phyloP scores from a whole-genome alignment of 2,888 invertebrate species.

The Athalia circularis region DNA sequence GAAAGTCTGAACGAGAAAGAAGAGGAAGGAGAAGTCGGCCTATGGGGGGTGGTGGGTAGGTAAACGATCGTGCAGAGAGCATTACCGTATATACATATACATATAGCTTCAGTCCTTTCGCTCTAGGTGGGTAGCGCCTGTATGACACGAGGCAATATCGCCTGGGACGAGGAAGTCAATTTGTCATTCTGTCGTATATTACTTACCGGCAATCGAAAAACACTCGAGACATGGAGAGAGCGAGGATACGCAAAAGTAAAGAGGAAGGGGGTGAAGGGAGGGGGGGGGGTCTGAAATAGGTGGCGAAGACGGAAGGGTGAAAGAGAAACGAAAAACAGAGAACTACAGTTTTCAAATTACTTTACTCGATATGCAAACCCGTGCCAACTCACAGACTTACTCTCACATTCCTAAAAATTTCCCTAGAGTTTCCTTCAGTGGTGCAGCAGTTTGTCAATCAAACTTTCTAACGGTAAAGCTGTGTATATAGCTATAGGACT shows the following conservation, averaged over 20 bases:
- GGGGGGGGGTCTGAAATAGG: neutral
- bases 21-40: too few species aligned
- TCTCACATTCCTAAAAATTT: neutral
- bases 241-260: neutral
- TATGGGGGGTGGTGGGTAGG: too few species aligned
- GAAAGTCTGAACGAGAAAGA: too few species aligned
- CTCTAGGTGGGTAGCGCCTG: neutral
- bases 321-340: constrained; percentile 11
- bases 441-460: too few species aligned
- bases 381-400: neutral
- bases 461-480: too few species aligned
- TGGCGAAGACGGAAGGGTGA: neutral
- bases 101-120: neutral
- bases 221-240: neutral
- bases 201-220: constrained; percentile 46
- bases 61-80: too few species aligned
- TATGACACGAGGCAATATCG: constrained; percentile 42
- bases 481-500: too few species aligned
- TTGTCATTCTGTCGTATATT: constrained; percentile 48
- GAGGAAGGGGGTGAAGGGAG: neutral
- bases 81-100: too few species aligned
- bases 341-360: constrained; percentile 24
- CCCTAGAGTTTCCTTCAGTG: too few species aligned
- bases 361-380: constrained; percentile 9
- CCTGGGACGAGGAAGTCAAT: constrained; percentile 43